Evolutionary conservation across 2,797 vertebrate species (phyloP).

Genomic region (Aldrovandia affinis): DNA sequence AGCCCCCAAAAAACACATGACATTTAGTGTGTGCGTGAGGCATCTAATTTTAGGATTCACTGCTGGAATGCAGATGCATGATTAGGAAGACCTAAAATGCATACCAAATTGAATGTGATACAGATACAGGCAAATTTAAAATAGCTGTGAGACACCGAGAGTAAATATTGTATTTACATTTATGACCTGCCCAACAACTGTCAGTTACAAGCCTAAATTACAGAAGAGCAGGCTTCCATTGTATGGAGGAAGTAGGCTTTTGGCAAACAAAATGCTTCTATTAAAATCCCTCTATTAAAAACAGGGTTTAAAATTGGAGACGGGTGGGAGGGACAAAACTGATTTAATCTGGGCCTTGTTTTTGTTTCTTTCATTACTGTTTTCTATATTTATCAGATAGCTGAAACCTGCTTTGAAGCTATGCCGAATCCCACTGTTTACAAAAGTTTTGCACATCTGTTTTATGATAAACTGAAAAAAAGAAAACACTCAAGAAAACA

Average conservation of each 20-base stretch:
- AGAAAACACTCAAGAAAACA: background rate
- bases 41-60: too few species aligned
- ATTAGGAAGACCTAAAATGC: too few species aligned
- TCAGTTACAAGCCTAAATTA: too few species aligned
- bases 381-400: conserved; percentile 67
- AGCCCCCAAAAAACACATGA: too few species aligned
- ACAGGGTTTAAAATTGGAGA: conserved; percentile 64
- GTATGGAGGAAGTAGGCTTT: background rate
- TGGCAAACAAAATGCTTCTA: background rate
- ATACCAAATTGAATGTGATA: too few species aligned
- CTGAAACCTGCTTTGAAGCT: conserved; percentile 66
- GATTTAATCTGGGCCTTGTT: conserved; percentile 71
- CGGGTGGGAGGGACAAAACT: conserved; percentile 68
- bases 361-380: conserved; percentile 63
- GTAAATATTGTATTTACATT: too few species aligned
- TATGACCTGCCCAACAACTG: too few species aligned
- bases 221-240: too few species aligned
- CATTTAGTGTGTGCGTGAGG: too few species aligned
- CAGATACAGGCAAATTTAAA: too few species aligned
- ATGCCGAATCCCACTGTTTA: conserved; percentile 65
- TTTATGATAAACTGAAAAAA: conserved; percentile 57
- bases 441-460: conserved; percentile 70
- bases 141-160: too few species aligned
- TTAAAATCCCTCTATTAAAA: conserved; percentile 54
- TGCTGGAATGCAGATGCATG: too few species aligned